Conservation (phyloP, 2,113 vertebrate genomes). For the Grallaria varia region DNA sequence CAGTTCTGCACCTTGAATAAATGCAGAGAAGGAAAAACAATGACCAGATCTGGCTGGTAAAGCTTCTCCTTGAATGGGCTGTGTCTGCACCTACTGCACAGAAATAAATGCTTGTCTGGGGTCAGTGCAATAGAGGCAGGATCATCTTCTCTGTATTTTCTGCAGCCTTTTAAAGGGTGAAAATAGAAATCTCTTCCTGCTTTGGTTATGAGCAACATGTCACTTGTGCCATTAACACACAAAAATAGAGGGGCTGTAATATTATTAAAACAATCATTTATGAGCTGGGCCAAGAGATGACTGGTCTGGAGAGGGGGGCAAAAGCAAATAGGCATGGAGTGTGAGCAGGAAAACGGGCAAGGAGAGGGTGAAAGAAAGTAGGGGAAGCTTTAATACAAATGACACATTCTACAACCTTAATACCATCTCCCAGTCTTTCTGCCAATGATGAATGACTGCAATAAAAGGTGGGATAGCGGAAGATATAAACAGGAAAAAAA, state of each 20-base stretch:
- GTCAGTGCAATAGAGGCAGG: not conserved
- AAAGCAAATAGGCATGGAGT: not conserved
- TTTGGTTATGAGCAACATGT: not conserved
- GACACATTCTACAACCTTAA: slow-evolving; percentile 41
- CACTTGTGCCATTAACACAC: slow-evolving; percentile 11
- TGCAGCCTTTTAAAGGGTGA: slow-evolving; percentile 11
- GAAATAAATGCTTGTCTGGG: not conserved
- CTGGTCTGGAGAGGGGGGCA: not conserved
- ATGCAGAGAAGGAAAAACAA: not conserved
- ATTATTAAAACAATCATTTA: slow-evolving; percentile 28
- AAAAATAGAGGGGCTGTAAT: not conserved
- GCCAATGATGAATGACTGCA: slow-evolving; percentile 44
- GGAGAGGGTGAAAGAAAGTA: not conserved
- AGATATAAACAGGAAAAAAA: slow-evolving; percentile 41
- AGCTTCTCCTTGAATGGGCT: not conserved
- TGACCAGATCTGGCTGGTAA: not conserved
- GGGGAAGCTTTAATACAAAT: slow-evolving; percentile 17
- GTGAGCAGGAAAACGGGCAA: not conserved
- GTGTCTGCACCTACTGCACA: not conserved
- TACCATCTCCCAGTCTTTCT: slow-evolving; percentile 54
- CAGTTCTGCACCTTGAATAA: not conserved
- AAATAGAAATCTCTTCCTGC: not conserved
- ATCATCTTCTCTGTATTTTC: not conserved
- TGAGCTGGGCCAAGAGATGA: not conserved
- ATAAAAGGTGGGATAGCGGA: slow-evolving; percentile 40